Evolutionary conservation across 2,113 vertebrate genomes (phyloP), one percentile per base, ranked within the genome.

Genomic region (Verasper variegatus): DNA sequence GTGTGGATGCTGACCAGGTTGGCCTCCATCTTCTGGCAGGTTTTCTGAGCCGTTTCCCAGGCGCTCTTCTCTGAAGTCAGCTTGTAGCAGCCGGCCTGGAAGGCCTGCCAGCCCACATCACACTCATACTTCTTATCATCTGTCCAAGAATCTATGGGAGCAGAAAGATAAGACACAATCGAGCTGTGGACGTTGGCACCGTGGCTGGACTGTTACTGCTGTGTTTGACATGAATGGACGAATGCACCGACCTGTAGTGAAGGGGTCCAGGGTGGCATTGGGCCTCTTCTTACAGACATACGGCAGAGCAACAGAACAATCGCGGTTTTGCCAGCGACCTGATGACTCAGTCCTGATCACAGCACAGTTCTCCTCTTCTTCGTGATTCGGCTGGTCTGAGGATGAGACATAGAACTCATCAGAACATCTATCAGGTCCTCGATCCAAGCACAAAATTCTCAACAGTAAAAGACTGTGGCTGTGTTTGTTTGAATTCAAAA

Each of bases 221-320:
- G 47, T 18, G 47, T 15, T 15, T 18, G 5, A 6, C 17, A 20
- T 2, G 26, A 7, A 8, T 60, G 62, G 7, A 7, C 37, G 68
- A 7, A 49, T 21, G 15, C 42, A 69, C 90, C 73, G 35, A 97
- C 96, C 96, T 0, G 90, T 95, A 0, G 91, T 91, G 68, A 94
- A 93, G 11, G 94, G 94, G 80, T 96, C 95, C 0, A 93, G 51
- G 0, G 96, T 97, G 88, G 95, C 94, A 0, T 98, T 97, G 72
- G 97, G 96, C 49, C 95, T 97, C 93, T 99, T 99, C 92, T 98
- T 98, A 87, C 98, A 99, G 35, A 97, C 95, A 0, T 99, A 99
- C 0, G 98, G 97, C 76, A 97, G 92, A 6, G 97, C 96, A 0
- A 95, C 95, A 74, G 96, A 95, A 24, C 98, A 99, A 76, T 98